phyloP scores from a whole-genome alignment of 2,113 vertebrate species.

The Eonycteris spelaea region DNA sequence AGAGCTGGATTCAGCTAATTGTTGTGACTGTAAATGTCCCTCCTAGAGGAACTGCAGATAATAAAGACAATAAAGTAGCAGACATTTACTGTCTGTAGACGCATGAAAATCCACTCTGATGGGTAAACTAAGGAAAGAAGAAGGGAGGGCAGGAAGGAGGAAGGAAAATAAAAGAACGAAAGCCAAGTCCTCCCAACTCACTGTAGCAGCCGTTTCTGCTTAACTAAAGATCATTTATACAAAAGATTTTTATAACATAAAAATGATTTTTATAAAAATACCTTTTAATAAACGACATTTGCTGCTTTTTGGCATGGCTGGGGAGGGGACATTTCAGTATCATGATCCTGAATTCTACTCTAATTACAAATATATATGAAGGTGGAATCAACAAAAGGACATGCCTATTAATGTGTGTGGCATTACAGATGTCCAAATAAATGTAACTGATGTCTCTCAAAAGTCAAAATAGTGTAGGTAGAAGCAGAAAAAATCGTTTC shows the following conservation, averaged over 20 bases:
- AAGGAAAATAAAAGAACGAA: not conserved
- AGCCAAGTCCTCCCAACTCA: not conserved
- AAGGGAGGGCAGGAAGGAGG: rapidly evolving
- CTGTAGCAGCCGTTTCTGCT: not conserved
- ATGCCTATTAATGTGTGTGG: not conserved
- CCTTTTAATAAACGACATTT: not conserved
- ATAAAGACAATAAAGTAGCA: not conserved
- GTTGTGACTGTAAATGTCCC: not conserved
- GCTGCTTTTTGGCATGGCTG: not conserved
- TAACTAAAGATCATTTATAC: not conserved
- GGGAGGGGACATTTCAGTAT: not conserved
- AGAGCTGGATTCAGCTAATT: not conserved
- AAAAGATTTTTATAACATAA: too few relatives aligned
- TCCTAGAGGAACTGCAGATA: not conserved
- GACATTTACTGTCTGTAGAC: not conserved
- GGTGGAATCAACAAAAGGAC: not conserved
- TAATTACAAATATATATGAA: not conserved
- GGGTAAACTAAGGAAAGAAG: not conserved
- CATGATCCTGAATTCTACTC: not conserved
- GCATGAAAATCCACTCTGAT: not conserved
- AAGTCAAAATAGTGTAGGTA: not conserved
- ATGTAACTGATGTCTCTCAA: not conserved
- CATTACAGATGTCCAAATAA: not conserved
- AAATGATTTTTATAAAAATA: not conserved
- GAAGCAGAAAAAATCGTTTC: not conserved